Conservation (phyloP, 2,113 vertebrate genomes). For the Gymnogyps californianus region DNA sequence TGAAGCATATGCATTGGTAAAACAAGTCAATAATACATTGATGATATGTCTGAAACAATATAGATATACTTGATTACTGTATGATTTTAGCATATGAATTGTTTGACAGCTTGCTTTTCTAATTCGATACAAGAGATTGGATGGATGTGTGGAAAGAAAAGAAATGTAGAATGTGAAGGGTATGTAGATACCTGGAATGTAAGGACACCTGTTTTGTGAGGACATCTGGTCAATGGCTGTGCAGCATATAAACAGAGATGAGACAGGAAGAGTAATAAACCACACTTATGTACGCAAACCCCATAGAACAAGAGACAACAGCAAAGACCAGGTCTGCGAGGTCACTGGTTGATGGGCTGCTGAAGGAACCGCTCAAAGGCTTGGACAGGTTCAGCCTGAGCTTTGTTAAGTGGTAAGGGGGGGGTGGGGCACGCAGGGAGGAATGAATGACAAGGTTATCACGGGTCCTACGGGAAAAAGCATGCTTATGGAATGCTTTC, state of each 20-base stretch:
- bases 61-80: not conserved
- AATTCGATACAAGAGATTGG: not conserved
- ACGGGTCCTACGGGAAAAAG: accelerated
- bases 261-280: not conserved
- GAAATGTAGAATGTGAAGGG: not conserved
- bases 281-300: accelerated
- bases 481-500: not conserved
- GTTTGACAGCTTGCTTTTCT: not conserved
- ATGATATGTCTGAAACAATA: not conserved
- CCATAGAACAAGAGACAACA: not conserved
- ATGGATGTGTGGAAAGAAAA: not conserved
- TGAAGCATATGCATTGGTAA: not conserved
- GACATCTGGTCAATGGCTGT: not conserved
- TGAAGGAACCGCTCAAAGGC: not conserved
- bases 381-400: not conserved
- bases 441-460: not conserved
- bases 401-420: not conserved
- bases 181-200: not conserved
- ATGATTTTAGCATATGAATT: not conserved
- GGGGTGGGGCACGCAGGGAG: not conserved
- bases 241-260: not conserved
- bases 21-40: not conserved
- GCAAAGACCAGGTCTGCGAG: not conserved
- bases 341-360: not conserved
- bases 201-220: not conserved